Percentiles rank a stretch among this genome's conserved stretches.
These are phyloP conservation scores for Oasisia sp. DNA, from an alignment of 2,888 invertebrate genomes.

Conservation along the genomic window DNA sequence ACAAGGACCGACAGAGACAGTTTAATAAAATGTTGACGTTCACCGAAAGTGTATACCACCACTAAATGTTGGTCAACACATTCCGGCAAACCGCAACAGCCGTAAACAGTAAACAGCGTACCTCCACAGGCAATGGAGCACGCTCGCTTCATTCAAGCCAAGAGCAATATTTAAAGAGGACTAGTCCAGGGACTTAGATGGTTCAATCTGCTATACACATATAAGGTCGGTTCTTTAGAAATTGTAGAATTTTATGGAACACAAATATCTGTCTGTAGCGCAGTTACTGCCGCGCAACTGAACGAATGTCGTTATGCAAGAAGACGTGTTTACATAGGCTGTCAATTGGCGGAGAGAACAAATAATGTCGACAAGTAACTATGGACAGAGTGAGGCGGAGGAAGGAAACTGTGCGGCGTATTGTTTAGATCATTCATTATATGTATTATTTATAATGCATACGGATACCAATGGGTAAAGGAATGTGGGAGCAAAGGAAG, in stretches of 20 bases:
- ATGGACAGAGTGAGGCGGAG: neutral
- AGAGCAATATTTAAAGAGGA: neutral
- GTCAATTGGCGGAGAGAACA: too few relatives aligned
- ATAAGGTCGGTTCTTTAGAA: neutral
- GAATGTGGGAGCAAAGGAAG: neutral
- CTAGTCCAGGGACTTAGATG: neutral
- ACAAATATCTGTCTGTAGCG: neutral
- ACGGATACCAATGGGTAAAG: neutral
- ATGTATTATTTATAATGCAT: too few relatives aligned
- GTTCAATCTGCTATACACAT: neutral
- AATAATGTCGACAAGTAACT: neutral
- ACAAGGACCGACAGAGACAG: neutral
- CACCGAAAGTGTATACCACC: neutral
- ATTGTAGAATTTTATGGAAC: neutral
- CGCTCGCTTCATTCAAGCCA: neutral
- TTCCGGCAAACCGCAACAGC: neutral
- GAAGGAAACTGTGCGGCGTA: neutral
- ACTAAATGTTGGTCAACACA: neutral
- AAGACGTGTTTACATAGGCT: too few relatives aligned
- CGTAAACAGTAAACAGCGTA: neutral
- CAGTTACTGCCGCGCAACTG: neutral
- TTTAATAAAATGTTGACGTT: neutral
- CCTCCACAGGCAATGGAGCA: neutral
- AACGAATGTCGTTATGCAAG: neutral
- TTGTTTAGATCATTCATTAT: neutral